phyloP scores from a whole-genome alignment of 2,888 invertebrate species.

The Piscicola geometra region DNA sequence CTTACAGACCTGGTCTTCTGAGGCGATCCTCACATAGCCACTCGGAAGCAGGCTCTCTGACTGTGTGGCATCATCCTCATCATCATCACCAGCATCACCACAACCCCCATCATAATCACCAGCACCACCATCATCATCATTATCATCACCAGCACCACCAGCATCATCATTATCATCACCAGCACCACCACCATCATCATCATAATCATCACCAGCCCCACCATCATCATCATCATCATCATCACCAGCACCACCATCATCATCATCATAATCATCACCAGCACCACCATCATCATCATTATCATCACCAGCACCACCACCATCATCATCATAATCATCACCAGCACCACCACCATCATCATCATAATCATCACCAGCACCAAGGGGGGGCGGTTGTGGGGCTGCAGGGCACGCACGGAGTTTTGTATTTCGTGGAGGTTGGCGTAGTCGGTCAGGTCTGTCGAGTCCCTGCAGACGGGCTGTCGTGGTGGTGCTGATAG shows the following conservation, averaged over 20 bases:
- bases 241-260: too few relatives aligned
- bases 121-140: background rate
- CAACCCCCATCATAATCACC: too few relatives aligned
- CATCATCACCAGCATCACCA: too few relatives aligned
- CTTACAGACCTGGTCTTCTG: conserved; percentile 12
- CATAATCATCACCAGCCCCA: too few relatives aligned
- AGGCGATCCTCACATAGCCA: conserved; percentile 2
- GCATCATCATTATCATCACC: too few relatives aligned
- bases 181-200: too few relatives aligned
- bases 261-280: too few relatives aligned
- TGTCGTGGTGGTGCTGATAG: background rate
- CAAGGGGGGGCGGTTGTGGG: background rate
- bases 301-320: too few relatives aligned
- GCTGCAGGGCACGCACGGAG: background rate
- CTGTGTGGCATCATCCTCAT: background rate
- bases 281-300: too few relatives aligned
- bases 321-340: too few relatives aligned
- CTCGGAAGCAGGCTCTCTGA: background rate
- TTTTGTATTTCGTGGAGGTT: background rate
- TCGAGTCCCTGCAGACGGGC: background rate
- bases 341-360: too few relatives aligned
- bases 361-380: background rate
- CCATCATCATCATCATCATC: background rate
- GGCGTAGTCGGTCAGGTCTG: background rate
- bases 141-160: conserved; percentile 1